Evolutionary conservation across 2,797 vertebrate genomes (phyloP).

Genomic region (Uromys caudimaculatus): DNA sequence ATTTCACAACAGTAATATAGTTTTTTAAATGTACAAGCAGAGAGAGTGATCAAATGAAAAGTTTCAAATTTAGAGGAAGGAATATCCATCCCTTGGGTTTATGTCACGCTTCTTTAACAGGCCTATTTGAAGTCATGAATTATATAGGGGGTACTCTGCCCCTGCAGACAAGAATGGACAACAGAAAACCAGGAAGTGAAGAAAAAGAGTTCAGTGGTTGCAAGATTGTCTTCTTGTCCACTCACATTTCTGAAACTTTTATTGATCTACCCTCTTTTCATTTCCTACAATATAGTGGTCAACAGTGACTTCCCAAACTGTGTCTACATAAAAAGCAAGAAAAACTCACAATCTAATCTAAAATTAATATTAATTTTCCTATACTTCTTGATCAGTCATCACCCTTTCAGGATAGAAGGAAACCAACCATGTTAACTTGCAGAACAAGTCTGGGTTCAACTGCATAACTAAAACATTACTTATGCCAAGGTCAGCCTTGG

Average conservation of each 20-base stretch:
- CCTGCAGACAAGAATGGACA: background rate
- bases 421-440: background rate
- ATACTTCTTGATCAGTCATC: background rate
- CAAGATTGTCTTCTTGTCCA: background rate
- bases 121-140: background rate
- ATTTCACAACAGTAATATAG: background rate
- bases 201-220: background rate
- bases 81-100: background rate
- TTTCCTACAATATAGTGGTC: background rate
- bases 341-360: background rate
- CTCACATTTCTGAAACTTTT: background rate
- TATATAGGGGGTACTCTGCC: background rate
- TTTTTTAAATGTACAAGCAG: background rate
- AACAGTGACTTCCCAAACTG: background rate
- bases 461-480: background rate
- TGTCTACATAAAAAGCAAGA: background rate
- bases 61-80: background rate
- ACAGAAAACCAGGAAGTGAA: background rate
- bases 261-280: background rate
- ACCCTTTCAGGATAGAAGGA: background rate
- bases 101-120: background rate
- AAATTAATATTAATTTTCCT: background rate
- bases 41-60: conserved; percentile 9
- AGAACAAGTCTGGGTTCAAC: background rate
- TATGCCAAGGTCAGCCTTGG: background rate